Base-by-base conservation (phyloP, 1,140 invertebrate species). In the Lucilia sericata region DNA sequence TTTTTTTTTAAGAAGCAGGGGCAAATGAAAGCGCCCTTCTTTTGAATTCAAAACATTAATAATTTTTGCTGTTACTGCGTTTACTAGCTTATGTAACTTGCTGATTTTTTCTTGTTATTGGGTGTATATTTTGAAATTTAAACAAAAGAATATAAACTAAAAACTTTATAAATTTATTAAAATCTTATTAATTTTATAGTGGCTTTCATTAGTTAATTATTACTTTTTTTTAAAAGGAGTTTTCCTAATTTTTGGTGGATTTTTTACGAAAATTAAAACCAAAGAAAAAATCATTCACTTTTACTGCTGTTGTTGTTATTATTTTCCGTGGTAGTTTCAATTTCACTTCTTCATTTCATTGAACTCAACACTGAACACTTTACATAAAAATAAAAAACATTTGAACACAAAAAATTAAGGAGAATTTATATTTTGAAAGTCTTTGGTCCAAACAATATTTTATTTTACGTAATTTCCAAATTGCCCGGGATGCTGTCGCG, bases 401-500 rank as follows among this genome's bases (percentile, higher is more conserved):
- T 55, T 55, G 9, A 70, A 70, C 19, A 70, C n/a, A 70, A 70
- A 70, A 70, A 70, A 21, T 70, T 70, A 70, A 70, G 2, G 19
- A 70, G 55, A 60, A 60, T 60, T 60, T 60, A 13, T 70, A 25
- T 70, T 70, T 70, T 55, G 65, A 70, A 12, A 70, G 65, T 70
- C 14, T 60, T 70, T 5, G 51, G 51, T 81, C 55, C 36, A 36
- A 84, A 65, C 75, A 74, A 55, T 84, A 42, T 83, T 83, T 36
- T 25, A 36, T 7, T 82, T 84, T 84, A 49, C 76, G 76, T 80
- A 80, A 25, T 80, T 80, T 80, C 76, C 84, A 78, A 84, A 74
- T 78, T 84, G 78, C 84, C 85, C 85, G 83, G 85, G 85, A 85
- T 85, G 85, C 85, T 85, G 85, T 81, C 85, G 82, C 81, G 70